Evolutionary conservation across 92 coral and sea anemone species (phyloP).

Genomic region (Micromussa lordhowensis): DNA sequence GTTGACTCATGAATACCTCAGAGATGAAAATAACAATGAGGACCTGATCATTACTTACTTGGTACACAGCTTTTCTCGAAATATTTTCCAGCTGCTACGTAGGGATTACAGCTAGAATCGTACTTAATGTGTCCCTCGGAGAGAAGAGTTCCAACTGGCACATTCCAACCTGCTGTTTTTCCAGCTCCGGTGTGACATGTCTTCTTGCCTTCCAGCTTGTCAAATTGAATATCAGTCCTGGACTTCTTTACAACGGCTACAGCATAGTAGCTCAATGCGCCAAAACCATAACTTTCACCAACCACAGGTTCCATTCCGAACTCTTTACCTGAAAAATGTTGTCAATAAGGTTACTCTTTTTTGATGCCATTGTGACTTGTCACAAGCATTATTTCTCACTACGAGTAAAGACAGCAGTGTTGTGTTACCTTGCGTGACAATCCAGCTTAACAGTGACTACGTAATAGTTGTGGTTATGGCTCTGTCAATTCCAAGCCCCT

Average conservation of each 20-base stretch:
- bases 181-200: slow-evolving; percentile 75
- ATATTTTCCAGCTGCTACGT: slow-evolving; percentile 50
- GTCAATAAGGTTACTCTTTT: not conserved
- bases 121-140: slow-evolving; percentile 10
- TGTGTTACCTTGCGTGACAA: not conserved
- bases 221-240: not conserved
- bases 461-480: too few relatives aligned
- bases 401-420: not conserved
- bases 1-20: too few relatives aligned
- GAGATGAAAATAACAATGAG: not conserved
- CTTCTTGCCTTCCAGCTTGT: slow-evolving; percentile 50
- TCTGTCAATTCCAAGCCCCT: too few relatives aligned
- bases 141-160: slow-evolving; percentile 64
- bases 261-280: slow-evolving; percentile 42
- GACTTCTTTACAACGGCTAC: slow-evolving; percentile 63
- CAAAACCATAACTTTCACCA: slow-evolving; percentile 26
- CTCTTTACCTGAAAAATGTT: slow-evolving; percentile 5
- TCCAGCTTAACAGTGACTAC: too few relatives aligned
- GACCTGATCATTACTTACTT: slow-evolving; percentile 32
- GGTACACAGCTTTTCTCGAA: slow-evolving; percentile 68
- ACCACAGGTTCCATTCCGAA: slow-evolving; percentile 41
- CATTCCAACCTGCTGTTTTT: slow-evolving; percentile 68
- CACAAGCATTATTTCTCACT: not conserved
- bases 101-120: slow-evolving; percentile 42
- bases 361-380: not conserved